Conservation (phyloP, 2,113 vertebrate species). For the Theristicus caerulescens region DNA sequence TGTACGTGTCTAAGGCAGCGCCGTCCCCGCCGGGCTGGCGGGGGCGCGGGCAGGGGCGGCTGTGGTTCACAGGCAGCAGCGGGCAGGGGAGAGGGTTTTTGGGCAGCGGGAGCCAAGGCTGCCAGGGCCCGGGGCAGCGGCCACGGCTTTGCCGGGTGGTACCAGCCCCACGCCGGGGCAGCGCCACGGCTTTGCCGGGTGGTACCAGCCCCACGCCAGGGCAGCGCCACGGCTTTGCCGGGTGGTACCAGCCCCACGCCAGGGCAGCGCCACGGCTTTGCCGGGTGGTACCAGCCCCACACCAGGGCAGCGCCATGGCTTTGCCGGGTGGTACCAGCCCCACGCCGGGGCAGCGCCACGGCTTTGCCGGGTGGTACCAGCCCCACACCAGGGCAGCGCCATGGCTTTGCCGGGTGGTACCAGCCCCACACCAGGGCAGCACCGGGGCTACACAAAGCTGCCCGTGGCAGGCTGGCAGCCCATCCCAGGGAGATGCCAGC, state of each 20-base stretch:
- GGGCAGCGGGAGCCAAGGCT: not conserved
- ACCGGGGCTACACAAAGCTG: not conserved
- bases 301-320: too few species aligned
- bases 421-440: not conserved
- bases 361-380: too few species aligned
- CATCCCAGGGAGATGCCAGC: not conserved
- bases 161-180: not conserved
- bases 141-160: accelerated
- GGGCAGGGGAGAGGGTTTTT: not conserved
- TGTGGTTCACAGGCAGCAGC: not conserved
- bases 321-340: too few species aligned
- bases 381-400: too few species aligned
- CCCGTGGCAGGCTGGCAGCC: too few species aligned
- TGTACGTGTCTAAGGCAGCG: not conserved
- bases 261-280: too few species aligned
- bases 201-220: too few species aligned
- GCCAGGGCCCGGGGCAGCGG: accelerated
- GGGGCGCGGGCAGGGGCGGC: accelerated
- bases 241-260: too few species aligned
- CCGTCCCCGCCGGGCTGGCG: not conserved
- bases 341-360: too few species aligned
- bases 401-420: too few species aligned
- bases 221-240: too few species aligned
- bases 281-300: too few species aligned
- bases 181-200: not conserved